A percentile compares a stretch with the other conserved stretches of the same genome.
Evolutionary conservation across 2,113 vertebrate genomes (phyloP).

Genomic region (Stigmatopora nigra): DNA sequence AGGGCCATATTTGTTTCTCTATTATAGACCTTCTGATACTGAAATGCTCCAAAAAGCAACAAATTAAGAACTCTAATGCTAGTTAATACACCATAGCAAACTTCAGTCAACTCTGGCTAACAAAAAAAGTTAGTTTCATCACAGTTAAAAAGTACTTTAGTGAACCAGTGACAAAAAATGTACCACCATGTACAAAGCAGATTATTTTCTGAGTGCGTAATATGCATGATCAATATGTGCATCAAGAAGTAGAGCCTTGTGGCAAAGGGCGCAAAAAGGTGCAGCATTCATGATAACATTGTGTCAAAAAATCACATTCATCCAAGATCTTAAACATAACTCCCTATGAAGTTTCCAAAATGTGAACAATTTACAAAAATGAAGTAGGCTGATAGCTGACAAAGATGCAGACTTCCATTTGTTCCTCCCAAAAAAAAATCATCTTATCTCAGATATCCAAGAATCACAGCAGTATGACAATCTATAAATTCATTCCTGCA

Average conservation of each 20-base stretch:
- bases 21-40: background rate
- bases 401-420: constrained; percentile 27
- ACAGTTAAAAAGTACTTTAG: background rate
- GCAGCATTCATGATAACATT: constrained; percentile 49
- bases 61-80: background rate
- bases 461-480: constrained; percentile 17
- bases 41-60: background rate
- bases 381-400: constrained; percentile 2
- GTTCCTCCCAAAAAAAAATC: constrained; percentile 19
- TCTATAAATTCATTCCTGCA: constrained; percentile 6
- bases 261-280: constrained; percentile 16
- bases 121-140: background rate
- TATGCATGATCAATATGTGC: constrained; percentile 33
- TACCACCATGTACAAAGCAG: background rate
- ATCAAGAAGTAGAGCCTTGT: constrained; percentile 23
- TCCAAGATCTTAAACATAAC: background rate
- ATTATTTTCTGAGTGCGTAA: constrained; percentile 8
- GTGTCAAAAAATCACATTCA: constrained; percentile 49
- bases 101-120: background rate
- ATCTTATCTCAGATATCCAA: constrained; percentile 2
- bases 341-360: constrained; percentile 36
- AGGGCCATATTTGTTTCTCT: background rate
- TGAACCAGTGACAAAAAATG: background rate
- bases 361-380: background rate
- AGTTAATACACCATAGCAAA: background rate